Conservation (phyloP, 2,113 vertebrate species). For the Ciconia stormi region DNA sequence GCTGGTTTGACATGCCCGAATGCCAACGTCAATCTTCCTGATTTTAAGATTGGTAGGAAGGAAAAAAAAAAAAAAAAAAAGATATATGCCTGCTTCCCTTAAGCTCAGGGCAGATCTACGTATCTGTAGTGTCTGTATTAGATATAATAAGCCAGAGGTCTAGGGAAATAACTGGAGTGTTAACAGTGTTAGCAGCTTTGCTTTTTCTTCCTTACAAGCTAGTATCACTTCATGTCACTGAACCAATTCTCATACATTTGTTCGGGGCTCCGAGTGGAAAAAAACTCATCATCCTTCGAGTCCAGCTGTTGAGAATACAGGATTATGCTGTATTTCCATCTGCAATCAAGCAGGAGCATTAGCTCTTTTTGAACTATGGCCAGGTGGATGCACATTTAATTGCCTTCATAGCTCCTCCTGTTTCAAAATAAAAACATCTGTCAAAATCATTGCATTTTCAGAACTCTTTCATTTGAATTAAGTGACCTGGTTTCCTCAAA, state of each 20-base stretch:
- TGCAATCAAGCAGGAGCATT: not conserved
- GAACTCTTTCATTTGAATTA: not conserved
- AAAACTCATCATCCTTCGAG: not conserved
- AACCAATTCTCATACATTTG: not conserved
- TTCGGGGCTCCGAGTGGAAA: not conserved
- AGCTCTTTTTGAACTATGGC: not conserved
- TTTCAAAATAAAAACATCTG: not conserved
- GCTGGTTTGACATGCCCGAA: not conserved
- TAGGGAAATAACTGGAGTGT: not conserved
- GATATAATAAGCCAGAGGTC: not conserved
- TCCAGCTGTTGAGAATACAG: not conserved
- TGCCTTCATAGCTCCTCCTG: not conserved
- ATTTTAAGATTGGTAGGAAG: not conserved
- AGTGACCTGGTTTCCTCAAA: not conserved
- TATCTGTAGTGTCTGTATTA: not conserved
- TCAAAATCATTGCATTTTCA: not conserved
- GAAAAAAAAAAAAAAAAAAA: rapidly evolving
- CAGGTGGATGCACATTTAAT: not conserved
- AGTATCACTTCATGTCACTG: not conserved
- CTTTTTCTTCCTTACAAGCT: not conserved
- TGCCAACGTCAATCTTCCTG: not conserved
- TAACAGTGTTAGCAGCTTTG: not conserved
- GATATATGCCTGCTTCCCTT: too few species aligned
- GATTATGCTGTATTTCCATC: not conserved
- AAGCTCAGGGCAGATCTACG: not conserved